Evolutionary conservation across 2,113 vertebrate species (phyloP), one percentile per base, ranked within the genome.

Genomic region (Thamnaconus septentrionalis): DNA sequence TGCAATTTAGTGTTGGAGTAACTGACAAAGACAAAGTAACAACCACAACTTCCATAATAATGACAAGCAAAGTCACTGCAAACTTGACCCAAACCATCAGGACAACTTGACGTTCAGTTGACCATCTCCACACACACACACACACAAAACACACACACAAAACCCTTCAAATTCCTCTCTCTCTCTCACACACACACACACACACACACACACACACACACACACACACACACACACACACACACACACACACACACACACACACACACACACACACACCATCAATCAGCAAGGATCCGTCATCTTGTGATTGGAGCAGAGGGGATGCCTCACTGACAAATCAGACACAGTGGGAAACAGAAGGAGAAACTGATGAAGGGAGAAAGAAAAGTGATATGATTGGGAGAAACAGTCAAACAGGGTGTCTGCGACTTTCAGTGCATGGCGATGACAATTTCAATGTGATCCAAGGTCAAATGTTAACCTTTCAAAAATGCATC

Each of bases 341-440:
- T 45, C 4, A 2, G 56, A 50, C 58, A 58, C 11, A 46, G 7
- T 12, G 10, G 47, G 50, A 41, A 7, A 48, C 3, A 58, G 31
- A 41, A 50, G 18, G 60, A 42, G 5, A 41, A 0, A 41, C n/a
- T 8, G 5, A 48, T 58, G 41, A 6, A 53, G 18, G 4, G 41
- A 60, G 3, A 63, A 8, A 57, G 66, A 59, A 39, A 8, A 9
- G 9, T 18, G 7, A 41, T 31, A 31, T 31, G 18, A 31, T 31
- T 31, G 18, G 18, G n/a, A n/a, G n/a, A n/a, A n/a, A n/a, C 18
- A 31, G 18, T 31, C 18, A 31, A 31, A 61, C 56, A 77, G 7
- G 63, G 48, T 73, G 78, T 80, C 78, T 84, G 83, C 79, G 79
- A 53, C 53, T 58, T 71, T 57, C 50, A 56, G 5, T 0, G 7